Conservation (phyloP, 2,797 vertebrate genomes). For the Sebastes dallii region DNA sequence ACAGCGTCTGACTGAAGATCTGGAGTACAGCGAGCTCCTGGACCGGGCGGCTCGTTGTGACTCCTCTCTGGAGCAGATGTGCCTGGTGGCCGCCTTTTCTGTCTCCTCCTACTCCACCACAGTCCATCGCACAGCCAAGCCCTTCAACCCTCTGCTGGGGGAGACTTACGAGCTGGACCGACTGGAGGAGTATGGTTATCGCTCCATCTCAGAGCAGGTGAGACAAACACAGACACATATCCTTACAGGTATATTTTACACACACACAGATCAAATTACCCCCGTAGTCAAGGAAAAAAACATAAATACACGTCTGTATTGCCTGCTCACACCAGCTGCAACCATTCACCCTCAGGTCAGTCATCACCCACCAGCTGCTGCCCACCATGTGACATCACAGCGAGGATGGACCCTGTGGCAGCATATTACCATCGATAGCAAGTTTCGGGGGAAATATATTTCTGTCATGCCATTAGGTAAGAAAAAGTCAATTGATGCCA, state of each 20-base stretch:
- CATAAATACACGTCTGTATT: not conserved
- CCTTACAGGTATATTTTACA: not conserved
- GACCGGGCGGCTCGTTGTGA: constrained; percentile 91
- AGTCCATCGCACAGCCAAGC: constrained; percentile 92
- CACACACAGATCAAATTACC: not conserved
- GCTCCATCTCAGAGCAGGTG: constrained; percentile 96
- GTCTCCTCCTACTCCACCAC: constrained; percentile 98
- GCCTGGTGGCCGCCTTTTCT: constrained; percentile 93
- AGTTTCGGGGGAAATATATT: constrained; percentile 97
- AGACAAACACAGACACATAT: not conserved
- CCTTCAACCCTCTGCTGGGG: constrained; percentile 96
- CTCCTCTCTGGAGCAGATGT: constrained; percentile 94
- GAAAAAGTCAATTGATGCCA: not conserved
- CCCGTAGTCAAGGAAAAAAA: not conserved
- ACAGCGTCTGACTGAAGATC: constrained; percentile 93
- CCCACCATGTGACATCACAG: constrained; percentile 90
- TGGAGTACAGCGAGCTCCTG: constrained; percentile 95
- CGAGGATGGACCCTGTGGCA: constrained; percentile 95
- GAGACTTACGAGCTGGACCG: constrained; percentile 96
- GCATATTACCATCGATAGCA: constrained; percentile 96
- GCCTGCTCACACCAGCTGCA: constrained; percentile 21
- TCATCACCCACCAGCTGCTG: constrained; percentile 94
- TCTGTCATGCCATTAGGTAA: constrained; percentile 95
- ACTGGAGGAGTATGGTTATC: constrained; percentile 90
- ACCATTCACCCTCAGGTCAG: constrained; percentile 85